phyloP scores from a whole-genome alignment of 2,113 vertebrate genomes.

The Elachura formosa region DNA sequence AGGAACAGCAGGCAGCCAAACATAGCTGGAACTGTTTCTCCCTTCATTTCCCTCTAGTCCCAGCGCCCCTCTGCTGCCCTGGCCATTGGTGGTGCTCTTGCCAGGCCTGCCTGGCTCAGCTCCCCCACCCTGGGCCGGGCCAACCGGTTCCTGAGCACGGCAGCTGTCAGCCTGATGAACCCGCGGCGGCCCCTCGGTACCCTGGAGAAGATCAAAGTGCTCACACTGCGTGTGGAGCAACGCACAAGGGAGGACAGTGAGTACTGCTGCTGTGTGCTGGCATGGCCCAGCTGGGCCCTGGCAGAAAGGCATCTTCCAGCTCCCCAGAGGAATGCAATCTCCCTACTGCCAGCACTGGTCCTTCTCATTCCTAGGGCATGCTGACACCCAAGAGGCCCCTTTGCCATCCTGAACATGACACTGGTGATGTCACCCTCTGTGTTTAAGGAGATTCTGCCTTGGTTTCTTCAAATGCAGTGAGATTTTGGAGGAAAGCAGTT shows the following conservation, averaged over 20 bases:
- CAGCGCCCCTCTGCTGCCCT: constrained; percentile 85
- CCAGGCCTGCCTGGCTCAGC: constrained; percentile 91
- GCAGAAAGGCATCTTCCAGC: not conserved
- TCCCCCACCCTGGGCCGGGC: constrained; percentile 94
- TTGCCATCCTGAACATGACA: not conserved
- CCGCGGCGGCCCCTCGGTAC: constrained; percentile 83
- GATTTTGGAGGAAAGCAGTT: not conserved
- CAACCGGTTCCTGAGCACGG: constrained; percentile 94
- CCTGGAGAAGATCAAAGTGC: constrained; percentile 90
- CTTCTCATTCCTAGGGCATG: not conserved
- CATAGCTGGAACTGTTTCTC: not conserved
- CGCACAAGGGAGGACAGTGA: constrained; percentile 93
- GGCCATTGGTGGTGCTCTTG: constrained; percentile 84
- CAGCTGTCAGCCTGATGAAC: constrained; percentile 93
- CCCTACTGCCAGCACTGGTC: not conserved
- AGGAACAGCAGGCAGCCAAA: not conserved
- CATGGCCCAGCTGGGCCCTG: not conserved
- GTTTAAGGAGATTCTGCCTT: not conserved
- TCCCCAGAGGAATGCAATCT: not conserved
- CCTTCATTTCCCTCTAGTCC: constrained; percentile 9
- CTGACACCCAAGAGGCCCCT: not conserved
- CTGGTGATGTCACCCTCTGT: not conserved
- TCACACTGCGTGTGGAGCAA: constrained; percentile 85
- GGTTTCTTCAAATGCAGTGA: not conserved
- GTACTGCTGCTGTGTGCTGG: constrained; percentile 31